Base-by-base conservation (phyloP, 2,797 vertebrate species). In the Varecia variegata region DNA sequence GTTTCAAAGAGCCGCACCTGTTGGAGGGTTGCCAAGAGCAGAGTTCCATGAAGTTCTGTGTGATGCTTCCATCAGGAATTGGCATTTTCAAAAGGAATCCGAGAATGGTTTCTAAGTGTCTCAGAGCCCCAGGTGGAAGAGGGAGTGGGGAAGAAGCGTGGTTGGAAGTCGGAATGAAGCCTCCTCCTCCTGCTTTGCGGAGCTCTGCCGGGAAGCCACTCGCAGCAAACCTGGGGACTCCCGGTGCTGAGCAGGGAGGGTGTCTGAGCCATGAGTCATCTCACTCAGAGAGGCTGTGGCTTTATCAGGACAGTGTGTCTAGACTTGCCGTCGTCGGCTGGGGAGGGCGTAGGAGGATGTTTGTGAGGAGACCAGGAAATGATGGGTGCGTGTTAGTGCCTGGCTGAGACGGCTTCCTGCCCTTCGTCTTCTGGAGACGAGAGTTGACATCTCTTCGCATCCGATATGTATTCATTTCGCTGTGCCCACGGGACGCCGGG, bases 221-320 rank as follows among this genome's bases (percentile, higher is more conserved):
- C 65, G 52, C 79, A 9, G 84, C 15, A 80, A 50, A 76, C 94
- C 84, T 6, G 40, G 87, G 58, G 60, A 47, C 60, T 56, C 90
- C 77, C 11, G 4, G 2, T 38, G 71, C 67, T 67, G 9, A 62
- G 52, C 38, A 7, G 20, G 1, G 65, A 56, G 60, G 20, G 32
- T 40, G 87, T 90, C 89, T 77, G 84, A 96, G 47, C 54, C 17
- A 2, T 95, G 97, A 98, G 71, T 97, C 97, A 96, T 70, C 38
- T 0, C 32, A 1, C 67, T 70, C 73, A 15, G 1, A 9, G 13
- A 50, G 82, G 45, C 54, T 90, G 73, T 27, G 6, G 83, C 76
- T 95, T 40, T 62, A 47, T 97, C 76, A 62, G 60, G 43, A 94
- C 27, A 54, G 60, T 58, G 79, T 91, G 93, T 97, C 96, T 97